Base-by-base conservation (phyloP, 2,113 vertebrate species). In the Eupsittula cactorum region DNA sequence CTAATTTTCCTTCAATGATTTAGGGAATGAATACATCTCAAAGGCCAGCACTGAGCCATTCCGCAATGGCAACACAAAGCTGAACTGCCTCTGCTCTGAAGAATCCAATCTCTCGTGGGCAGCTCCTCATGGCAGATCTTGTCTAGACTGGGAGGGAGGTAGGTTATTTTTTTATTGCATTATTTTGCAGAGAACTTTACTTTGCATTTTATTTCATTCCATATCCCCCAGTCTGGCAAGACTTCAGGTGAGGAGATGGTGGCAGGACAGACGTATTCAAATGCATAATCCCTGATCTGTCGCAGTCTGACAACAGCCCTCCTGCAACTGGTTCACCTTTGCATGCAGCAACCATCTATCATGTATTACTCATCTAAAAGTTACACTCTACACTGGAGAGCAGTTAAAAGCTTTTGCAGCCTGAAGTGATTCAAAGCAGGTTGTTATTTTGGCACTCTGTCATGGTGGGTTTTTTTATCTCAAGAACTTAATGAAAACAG, bases 1-100 rank as follows among this genome's bases (percentile, higher is more conserved):
- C 97, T 98, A 98, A 98, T 98, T 98, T 98, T 97, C 97, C 92
- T 98, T 98, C 98, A 98, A 97, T 97, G 97, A 98, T 98, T 98
- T 98, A 97, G 86, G 94, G 95, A 98, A 97, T 23, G 76, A 97
- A 95, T 96, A 96, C 88, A 92, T 97, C 89, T 96, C 68, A 95
- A 95, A 92, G 86, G 95, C 81, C 95, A 93, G 88, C 87, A 90
- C 91, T 92, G 96, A 97, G 97, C 96, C 94, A 90, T 95, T 97
- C 96, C 83, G 92, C 96, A 95, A 91, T 5, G 67, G 76, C 73
- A 84, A 91, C 86, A 67, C 1, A 17, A 93, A 91, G 53, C 86
- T 87, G 80, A 93, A 76, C 86, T 79, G 83, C 18, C 49, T 50
- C 44, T 35, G 70, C 88, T 73, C 85, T 91, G 57, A 94, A 91